phyloP scores from a whole-genome alignment of 2,113 vertebrate species.

The Burhinus oedicnemus region DNA sequence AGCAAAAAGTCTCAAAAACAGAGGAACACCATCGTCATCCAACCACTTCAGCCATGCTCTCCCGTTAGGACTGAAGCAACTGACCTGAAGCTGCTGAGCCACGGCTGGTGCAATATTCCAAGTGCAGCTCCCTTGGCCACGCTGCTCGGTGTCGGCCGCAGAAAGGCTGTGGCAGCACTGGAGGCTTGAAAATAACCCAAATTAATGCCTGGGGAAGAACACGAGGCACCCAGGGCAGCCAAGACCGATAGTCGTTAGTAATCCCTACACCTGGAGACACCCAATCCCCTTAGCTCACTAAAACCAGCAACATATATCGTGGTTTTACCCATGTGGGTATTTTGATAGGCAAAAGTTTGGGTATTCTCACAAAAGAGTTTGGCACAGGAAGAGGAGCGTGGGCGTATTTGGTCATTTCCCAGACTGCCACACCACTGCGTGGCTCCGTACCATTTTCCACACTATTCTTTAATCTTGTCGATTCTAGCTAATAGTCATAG shows the following conservation, averaged over 20 bases:
- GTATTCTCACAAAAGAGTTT: background rate
- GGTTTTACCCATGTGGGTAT: background rate
- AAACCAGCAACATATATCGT: background rate
- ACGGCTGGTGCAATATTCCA: background rate
- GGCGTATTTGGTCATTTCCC: background rate
- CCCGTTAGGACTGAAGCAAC: background rate
- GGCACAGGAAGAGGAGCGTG: background rate
- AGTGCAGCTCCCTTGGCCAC: fast-evolving
- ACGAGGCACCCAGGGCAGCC: background rate
- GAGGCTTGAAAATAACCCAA: background rate
- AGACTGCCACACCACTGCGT: fast-evolving
- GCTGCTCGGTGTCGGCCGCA: fast-evolving
- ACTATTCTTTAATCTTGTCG: background rate
- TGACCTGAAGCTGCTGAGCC: background rate
- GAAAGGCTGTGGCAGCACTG: background rate
- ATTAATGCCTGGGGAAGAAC: background rate
- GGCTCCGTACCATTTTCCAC: background rate
- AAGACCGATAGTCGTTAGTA: background rate
- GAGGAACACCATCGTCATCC: background rate
- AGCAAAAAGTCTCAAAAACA: background rate
- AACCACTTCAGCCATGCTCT: background rate
- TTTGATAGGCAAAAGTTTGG: background rate
- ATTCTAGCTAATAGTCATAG: fast-evolving
- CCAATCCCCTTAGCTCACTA: background rate
- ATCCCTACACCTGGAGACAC: background rate